phyloP scores from a whole-genome alignment of 2,113 vertebrate species.

The Haemorhous mexicanus region DNA sequence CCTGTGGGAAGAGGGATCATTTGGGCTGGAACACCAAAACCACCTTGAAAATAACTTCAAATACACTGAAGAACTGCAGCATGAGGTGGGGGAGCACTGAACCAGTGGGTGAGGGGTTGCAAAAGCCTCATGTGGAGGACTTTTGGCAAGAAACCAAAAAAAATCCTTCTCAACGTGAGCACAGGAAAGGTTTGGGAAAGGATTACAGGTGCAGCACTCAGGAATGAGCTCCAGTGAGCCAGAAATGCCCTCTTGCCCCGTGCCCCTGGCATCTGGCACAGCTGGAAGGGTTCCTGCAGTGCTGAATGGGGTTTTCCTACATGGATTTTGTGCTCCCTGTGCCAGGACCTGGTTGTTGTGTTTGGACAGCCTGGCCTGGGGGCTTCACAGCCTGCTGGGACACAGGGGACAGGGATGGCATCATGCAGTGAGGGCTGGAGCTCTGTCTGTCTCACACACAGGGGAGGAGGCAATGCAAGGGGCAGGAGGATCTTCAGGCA shows the following conservation, averaged over 20 bases:
- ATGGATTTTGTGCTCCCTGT: neutral
- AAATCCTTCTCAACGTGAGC: neutral
- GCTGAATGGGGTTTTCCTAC: fast-evolving
- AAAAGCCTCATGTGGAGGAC: neutral
- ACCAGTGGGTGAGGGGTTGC: fast-evolving
- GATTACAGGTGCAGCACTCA: neutral
- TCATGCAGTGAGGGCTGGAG: neutral
- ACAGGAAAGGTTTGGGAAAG: neutral
- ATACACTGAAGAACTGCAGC: neutral
- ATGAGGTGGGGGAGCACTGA: neutral
- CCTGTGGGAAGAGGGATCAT: neutral
- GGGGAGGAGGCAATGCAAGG: neutral
- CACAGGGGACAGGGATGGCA: no score
- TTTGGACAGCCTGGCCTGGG: neutral
- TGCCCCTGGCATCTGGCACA: neutral
- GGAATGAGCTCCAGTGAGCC: neutral
- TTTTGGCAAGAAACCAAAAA: neutral
- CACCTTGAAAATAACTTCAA: neutral
- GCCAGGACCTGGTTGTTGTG: neutral
- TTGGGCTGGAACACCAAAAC: neutral
- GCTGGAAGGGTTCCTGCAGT: neutral
- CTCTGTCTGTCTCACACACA: neutral
- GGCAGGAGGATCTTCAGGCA: fast-evolving
- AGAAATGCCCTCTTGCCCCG: neutral
- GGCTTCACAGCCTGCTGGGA: neutral